Evolutionary conservation across 2,797 vertebrate species (phyloP).

Genomic region (Peromyscus melanophrys): DNA sequence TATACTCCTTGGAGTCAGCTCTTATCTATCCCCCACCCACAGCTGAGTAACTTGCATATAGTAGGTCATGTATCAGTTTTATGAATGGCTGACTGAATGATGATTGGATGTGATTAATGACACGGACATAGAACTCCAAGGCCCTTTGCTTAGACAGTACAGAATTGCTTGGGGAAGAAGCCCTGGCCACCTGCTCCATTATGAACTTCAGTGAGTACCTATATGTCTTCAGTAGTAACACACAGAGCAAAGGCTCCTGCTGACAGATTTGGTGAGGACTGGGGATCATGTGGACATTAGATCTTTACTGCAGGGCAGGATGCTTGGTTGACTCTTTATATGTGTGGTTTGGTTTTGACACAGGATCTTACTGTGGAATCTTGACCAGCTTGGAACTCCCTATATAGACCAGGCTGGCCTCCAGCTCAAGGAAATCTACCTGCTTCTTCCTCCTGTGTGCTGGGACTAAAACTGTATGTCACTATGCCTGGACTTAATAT

Average conservation of each 20-base stretch:
- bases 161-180: not conserved
- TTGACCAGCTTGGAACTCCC: not conserved
- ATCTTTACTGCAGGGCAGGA: not conserved
- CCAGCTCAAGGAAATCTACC: not conserved
- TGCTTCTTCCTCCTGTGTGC: not conserved
- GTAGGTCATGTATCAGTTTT: conserved; percentile 56
- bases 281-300: not conserved
- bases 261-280: not conserved
- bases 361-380: not conserved
- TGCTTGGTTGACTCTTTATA: not conserved
- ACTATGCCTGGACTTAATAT: not conserved
- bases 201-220: not conserved
- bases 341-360: not conserved
- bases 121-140: conserved; percentile 5
- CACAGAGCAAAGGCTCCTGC: not conserved
- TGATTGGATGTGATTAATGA: conserved; percentile 33
- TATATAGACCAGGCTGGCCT: not conserved
- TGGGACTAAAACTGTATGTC: not conserved
- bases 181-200: not conserved
- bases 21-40: not conserved
- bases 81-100: conserved; percentile 40
- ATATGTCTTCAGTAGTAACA: conserved; percentile 27
- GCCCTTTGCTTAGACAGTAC: not conserved
- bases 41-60: conserved; percentile 39
- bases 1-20: not conserved